A percentile compares a stretch with the other conserved stretches of the same genome.
Evolutionary conservation across 30 jellyfish, hydroid and myxozoan species (phyloP).

Genomic region (Aurelia aurita): DNA sequence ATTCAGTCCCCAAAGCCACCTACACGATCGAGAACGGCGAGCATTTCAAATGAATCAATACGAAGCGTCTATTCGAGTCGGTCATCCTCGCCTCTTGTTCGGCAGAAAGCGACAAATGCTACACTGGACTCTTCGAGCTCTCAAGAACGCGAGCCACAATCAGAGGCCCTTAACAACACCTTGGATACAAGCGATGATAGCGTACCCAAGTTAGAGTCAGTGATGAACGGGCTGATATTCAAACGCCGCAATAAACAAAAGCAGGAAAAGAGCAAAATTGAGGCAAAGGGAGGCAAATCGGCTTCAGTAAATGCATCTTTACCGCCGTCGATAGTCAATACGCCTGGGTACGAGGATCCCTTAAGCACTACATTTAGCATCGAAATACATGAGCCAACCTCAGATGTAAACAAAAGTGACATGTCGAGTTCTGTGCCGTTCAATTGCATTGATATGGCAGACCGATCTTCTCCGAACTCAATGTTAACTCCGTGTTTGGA

Average conservation of each 20-base stretch:
- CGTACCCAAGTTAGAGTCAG: conserved; percentile 63
- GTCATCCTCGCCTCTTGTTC: conserved; percentile 74
- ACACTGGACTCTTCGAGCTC: conserved; percentile 51
- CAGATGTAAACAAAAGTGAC: neutral
- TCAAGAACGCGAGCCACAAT: conserved; percentile 38
- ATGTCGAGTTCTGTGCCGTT: neutral
- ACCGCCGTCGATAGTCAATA: neutral
- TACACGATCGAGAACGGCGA: neutral
- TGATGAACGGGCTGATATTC: conserved; percentile 56
- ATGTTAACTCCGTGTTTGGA: neutral
- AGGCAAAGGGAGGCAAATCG: neutral
- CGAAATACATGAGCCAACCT: neutral
- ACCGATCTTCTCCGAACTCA: conserved; percentile 8
- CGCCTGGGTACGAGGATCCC: neutral
- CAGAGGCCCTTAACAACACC: conserved; percentile 8
- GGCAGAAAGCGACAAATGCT: conserved; percentile 64
- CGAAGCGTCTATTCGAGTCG: conserved; percentile 53
- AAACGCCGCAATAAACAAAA: conserved; percentile 45
- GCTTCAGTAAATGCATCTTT: neutral
- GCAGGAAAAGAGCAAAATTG: neutral
- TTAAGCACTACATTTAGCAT: neutral
- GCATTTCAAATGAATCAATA: conserved; percentile 34
- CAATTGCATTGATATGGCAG: neutral
- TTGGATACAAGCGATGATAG: conserved; percentile 31
- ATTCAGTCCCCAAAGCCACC: conserved; percentile 7